A percentile compares a stretch with the other conserved stretches of the same genome.
Evolutionary conservation across 2,797 vertebrate genomes (phyloP).

Genomic region (Thalassophryne amazonica): DNA sequence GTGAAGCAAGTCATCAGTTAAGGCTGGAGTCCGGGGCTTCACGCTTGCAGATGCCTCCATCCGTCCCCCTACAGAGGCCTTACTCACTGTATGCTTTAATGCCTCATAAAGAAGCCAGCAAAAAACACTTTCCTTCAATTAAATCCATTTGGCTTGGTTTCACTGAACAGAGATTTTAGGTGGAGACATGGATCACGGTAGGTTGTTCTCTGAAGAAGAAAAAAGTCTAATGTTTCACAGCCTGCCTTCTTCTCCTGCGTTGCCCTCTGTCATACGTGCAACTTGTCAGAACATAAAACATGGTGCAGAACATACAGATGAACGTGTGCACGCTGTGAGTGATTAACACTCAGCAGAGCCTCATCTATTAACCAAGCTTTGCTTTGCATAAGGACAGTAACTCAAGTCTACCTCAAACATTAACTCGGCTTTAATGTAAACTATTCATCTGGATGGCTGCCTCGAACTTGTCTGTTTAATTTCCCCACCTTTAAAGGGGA

Average conservation of each 20-base stretch:
- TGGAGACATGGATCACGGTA: conserved; percentile 9
- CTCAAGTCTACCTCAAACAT: conserved; percentile 53
- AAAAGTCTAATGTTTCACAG: conserved; percentile 13
- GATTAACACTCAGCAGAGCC: conserved; percentile 50
- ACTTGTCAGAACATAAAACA: conserved; percentile 31
- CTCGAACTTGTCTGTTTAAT: conserved; percentile 21
- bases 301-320: neutral
- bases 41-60: conserved; percentile 33
- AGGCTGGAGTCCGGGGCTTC: conserved; percentile 33
- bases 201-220: no score
- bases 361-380: conserved; percentile 41
- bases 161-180: conserved; percentile 26
- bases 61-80: conserved; percentile 31
- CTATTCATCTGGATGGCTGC: conserved; percentile 45
- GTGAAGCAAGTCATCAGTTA: conserved; percentile 41
- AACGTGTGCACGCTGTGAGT: neutral
- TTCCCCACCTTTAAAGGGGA: conserved; percentile 30
- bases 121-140: conserved; percentile 42
- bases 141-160: conserved; percentile 36
- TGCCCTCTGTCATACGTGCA: conserved; percentile 10
- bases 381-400: conserved; percentile 38
- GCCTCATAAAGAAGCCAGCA: conserved; percentile 47
- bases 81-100: conserved; percentile 63
- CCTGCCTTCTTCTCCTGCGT: neutral
- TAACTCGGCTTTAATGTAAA: conserved; percentile 31